phyloP scores from a whole-genome alignment of 2,797 vertebrate species.

The Labroides dimidiatus region DNA sequence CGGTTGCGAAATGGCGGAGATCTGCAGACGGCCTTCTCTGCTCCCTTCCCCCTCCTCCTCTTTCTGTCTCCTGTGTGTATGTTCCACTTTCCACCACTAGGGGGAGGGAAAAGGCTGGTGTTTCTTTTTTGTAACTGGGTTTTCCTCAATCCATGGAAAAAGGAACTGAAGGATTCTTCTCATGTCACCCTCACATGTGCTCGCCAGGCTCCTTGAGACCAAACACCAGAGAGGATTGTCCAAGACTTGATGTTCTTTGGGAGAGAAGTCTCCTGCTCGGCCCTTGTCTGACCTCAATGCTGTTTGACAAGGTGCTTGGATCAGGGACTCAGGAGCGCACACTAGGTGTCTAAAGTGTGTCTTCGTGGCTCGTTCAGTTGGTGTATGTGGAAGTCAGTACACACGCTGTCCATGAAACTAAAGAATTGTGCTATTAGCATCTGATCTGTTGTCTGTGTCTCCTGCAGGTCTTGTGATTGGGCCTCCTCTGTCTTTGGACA shows the following conservation, averaged over 20 bases:
- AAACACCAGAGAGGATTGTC: conserved; percentile 32
- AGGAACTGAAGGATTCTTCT: conserved; percentile 37
- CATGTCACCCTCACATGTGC: conserved; percentile 29
- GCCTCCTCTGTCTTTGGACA: not conserved
- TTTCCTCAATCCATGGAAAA: conserved; percentile 49
- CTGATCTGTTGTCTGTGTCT: conserved; percentile 13
- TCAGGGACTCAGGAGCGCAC: conserved; percentile 28
- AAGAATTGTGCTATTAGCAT: conserved; percentile 1
- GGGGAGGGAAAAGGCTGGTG: conserved; percentile 82
- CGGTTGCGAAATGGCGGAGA: conserved; percentile 92
- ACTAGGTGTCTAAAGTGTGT: conserved; percentile 14
- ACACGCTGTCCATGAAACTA: conserved; percentile 4
- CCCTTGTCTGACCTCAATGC: conserved; percentile 38
- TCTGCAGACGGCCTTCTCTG: conserved; percentile 83
- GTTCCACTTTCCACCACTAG: conserved; percentile 87
- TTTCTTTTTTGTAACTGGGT: conserved; percentile 42
- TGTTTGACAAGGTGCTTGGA: conserved; percentile 42
- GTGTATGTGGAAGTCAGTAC: conserved; percentile 18
- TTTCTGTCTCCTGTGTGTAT: conserved; percentile 74
- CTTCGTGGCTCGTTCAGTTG: conserved; percentile 27
- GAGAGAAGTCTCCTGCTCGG: conserved; percentile 20
- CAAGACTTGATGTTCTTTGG: conserved; percentile 58
- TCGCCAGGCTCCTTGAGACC: conserved; percentile 38
- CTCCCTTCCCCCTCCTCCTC: conserved; percentile 72
- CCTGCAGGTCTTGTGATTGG: conserved; percentile 21